Percentiles rank a stretch among this genome's conserved stretches.
phyloP scores from a whole-genome alignment of 2,113 vertebrate species.

The Ptilonorhynchus violaceus region DNA sequence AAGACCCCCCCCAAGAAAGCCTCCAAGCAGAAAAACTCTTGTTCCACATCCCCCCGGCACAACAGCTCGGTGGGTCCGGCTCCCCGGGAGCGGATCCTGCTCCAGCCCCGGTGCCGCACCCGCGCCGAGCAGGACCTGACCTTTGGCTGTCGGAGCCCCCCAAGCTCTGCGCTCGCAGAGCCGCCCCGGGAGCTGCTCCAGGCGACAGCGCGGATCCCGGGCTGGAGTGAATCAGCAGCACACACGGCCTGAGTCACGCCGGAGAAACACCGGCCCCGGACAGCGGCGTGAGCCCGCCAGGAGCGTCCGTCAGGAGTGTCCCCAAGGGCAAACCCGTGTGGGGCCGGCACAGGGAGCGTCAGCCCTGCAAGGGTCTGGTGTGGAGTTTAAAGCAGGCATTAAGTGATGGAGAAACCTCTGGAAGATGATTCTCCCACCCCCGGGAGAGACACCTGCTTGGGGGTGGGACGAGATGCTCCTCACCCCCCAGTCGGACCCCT shows the following conservation, averaged over 20 bases:
- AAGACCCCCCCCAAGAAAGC: not conserved
- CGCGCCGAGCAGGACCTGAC: rapidly evolving
- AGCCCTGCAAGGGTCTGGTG: not conserved
- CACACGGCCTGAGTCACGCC: slow-evolving; percentile 43
- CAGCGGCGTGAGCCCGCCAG: not conserved
- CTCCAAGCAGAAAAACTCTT: not conserved
- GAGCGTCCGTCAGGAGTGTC: not conserved
- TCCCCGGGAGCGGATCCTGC: not conserved
- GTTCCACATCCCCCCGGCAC: not conserved
- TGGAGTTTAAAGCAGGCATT: not conserved
- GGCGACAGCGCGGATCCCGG: not conserved
- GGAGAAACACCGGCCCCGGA: not conserved
- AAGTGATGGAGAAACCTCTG: not conserved
- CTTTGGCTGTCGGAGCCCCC: not conserved
- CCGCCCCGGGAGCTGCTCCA: not conserved
- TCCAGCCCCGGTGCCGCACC: not conserved
- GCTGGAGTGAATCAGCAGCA: slow-evolving; percentile 61
- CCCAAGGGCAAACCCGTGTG: not conserved
- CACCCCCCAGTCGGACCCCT: not conserved
- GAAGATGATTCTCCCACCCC: not conserved
- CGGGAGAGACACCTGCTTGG: rapidly evolving
- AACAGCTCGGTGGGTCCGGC: rapidly evolving
- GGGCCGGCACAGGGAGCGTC: not conserved
- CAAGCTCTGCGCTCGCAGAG: rapidly evolving
- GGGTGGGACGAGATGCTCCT: not conserved